Percentiles rank a stretch among this genome's conserved stretches.
These are phyloP conservation scores for Chelmon rostratus DNA, from an alignment of 2,797 vertebrate genomes.

Conservation along the genomic window DNA sequence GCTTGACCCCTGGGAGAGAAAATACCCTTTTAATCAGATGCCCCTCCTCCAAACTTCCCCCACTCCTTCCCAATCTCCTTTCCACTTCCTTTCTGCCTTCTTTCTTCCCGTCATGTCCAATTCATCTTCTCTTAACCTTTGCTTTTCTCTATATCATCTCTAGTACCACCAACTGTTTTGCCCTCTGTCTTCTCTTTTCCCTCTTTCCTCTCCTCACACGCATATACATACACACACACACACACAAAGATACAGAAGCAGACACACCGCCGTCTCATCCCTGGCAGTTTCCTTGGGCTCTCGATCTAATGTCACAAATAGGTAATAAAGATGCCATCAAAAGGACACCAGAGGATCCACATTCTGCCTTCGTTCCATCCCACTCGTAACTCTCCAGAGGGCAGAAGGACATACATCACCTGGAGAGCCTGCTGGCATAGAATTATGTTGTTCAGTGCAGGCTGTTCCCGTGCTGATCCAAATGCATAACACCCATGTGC, in stretches of 20 bases:
- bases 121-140: slow-evolving; percentile 72
- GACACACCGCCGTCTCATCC: slow-evolving; percentile 31
- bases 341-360: slow-evolving; percentile 77
- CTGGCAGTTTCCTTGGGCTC: slow-evolving; percentile 56
- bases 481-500: slow-evolving; percentile 51
- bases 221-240: background rate
- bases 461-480: slow-evolving; percentile 58
- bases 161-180: slow-evolving; percentile 38
- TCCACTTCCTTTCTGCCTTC: slow-evolving; percentile 33
- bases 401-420: slow-evolving; percentile 77
- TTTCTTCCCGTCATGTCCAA: slow-evolving; percentile 51
- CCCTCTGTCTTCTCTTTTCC: slow-evolving; percentile 28
- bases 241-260: slow-evolving; percentile 31
- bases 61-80: slow-evolving; percentile 43
- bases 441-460: slow-evolving; percentile 73
- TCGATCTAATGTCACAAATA: slow-evolving; percentile 74
- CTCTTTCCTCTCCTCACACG: background rate
- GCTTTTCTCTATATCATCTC: slow-evolving; percentile 34
- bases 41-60: slow-evolving; percentile 39
- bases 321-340: slow-evolving; percentile 80
- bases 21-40: slow-evolving; percentile 70
- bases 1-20: slow-evolving; percentile 76
- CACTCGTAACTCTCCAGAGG: slow-evolving; percentile 76
- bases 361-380: slow-evolving; percentile 62
- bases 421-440: slow-evolving; percentile 66